Conservation (phyloP, 2,888 invertebrate species). For the Nemotelus pantherinus region DNA sequence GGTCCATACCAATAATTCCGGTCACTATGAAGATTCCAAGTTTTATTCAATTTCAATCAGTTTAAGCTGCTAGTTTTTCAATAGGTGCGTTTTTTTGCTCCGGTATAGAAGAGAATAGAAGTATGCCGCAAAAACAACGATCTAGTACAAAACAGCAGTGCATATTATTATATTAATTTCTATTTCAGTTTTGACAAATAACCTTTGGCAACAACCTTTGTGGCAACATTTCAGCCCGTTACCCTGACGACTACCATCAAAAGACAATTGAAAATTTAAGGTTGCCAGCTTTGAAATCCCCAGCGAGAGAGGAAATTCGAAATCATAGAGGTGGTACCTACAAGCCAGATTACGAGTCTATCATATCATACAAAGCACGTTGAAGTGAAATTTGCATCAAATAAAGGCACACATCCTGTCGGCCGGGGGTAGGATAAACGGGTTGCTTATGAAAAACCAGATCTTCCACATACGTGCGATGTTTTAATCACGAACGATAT, state of each 20-base stretch:
- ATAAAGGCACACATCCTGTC: background rate
- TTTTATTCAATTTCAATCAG: too few relatives aligned
- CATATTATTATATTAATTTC: conserved; percentile 27
- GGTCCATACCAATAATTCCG: too few relatives aligned
- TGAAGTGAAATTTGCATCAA: background rate
- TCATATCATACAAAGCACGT: conserved; percentile 10
- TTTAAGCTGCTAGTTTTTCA: too few relatives aligned
- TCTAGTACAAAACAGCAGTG: background rate
- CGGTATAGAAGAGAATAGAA: too few relatives aligned
- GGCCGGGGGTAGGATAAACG: conserved; percentile 1
- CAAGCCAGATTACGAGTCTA: conserved; percentile 34
- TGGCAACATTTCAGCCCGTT: conserved; percentile 50
- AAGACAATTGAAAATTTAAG: conserved; percentile 11
- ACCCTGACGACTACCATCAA: conserved; percentile 49
- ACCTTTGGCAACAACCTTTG: conserved; percentile 55
- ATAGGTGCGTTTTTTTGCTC: too few relatives aligned
- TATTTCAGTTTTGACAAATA: conserved; percentile 57
- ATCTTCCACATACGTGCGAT: conserved; percentile 64
- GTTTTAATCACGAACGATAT: conserved; percentile 70
- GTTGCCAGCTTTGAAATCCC: conserved; percentile 1
- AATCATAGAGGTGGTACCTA: conserved; percentile 32
- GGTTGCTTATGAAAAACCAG: conserved; percentile 27
- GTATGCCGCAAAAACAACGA: too few relatives aligned
- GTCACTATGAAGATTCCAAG: too few relatives aligned
- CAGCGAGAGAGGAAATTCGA: background rate